Evolutionary conservation across 2,113 vertebrate genomes (phyloP), one percentile per base, ranked within the genome.

Genomic region (Baryphthengus martii): DNA sequence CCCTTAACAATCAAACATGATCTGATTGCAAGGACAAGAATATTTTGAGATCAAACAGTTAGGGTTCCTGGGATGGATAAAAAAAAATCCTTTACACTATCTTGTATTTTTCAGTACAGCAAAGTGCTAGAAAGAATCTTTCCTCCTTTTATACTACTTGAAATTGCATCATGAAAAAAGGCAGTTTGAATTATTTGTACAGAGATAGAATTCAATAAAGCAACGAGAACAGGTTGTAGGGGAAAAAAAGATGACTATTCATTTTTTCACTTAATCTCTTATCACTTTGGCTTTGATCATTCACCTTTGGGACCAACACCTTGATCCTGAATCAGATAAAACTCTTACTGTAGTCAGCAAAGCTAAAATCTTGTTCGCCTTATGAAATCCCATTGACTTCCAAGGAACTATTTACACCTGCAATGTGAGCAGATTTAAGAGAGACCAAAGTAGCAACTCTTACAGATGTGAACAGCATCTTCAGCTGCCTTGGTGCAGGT

Each of bases 311-410:
- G 82, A 96, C 67, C 42, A 94, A 77, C 53, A 42, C 42, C 47
- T 83, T 33, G 2, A 88, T 80, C 90, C 82, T 0, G 15, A 96
- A 94, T 93, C 63, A 86, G 42, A 88, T 85, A 86, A 95, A 93
- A 74, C 73, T 83, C 82, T 63, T 50, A 63, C 90, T 77, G 47
- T 47, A 96, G 82, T 93, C 95, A 96, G 93, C 88, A 93, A 85
- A 63, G 82, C 0, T 14, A 93, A 83, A 91, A 96, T 77, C 78
- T 91, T 47, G 42, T 79, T 92, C 91, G 74, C 20, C 18, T 93
- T 80, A 93, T 77, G 50, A 84, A 91, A 90, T 83, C 33, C 63
- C 63, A 47, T 65, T 42, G 72, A 86, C 67, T 96, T 91, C 55
- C 31, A 25, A 85, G 63, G 75, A 93, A 35, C 25, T 58, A 24